Evolutionary conservation across 2,888 invertebrate species (phyloP).

Genomic region (Esperia sulphurella): DNA sequence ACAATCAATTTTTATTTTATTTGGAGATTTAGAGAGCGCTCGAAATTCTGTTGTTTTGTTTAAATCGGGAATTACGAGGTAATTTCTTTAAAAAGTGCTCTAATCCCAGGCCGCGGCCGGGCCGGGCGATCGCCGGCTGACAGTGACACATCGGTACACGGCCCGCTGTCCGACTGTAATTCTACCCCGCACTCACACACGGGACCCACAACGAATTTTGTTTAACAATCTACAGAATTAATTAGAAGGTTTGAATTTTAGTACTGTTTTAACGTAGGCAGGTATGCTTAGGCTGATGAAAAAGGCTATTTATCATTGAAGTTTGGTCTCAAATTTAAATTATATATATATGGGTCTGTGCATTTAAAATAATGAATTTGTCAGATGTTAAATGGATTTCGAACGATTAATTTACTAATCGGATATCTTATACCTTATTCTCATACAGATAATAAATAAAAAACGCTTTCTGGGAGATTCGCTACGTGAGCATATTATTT

Average conservation of each 20-base stretch:
- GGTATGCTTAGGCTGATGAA: background rate
- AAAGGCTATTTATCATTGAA: too few species aligned
- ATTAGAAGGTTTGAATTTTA: conserved; percentile 25
- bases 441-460: too few species aligned
- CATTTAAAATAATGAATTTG: too few species aligned
- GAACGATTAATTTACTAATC: too few species aligned
- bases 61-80: conserved; percentile 38
- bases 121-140: conserved; percentile 59
- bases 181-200: conserved; percentile 57
- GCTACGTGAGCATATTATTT: too few species aligned
- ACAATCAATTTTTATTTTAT: too few species aligned
- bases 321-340: too few species aligned
- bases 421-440: too few species aligned
- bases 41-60: background rate
- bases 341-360: too few species aligned
- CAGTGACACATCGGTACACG: conserved; percentile 80
- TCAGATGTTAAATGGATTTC: too few species aligned
- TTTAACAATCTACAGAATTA: conserved; percentile 54
- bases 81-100: conserved; percentile 68
- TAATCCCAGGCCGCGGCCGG: conserved; percentile 47
- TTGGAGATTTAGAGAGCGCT: too few species aligned
- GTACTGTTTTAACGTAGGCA: background rate
- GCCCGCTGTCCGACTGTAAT: conserved; percentile 72
- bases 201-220: conserved; percentile 45
- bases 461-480: too few species aligned